A percentile compares a stretch with the other conserved stretches of the same genome.
These are phyloP conservation scores for Leptobrachium ailaonicum DNA, from an alignment of 2,113 vertebrate genomes.

Conservation along the genomic window DNA sequence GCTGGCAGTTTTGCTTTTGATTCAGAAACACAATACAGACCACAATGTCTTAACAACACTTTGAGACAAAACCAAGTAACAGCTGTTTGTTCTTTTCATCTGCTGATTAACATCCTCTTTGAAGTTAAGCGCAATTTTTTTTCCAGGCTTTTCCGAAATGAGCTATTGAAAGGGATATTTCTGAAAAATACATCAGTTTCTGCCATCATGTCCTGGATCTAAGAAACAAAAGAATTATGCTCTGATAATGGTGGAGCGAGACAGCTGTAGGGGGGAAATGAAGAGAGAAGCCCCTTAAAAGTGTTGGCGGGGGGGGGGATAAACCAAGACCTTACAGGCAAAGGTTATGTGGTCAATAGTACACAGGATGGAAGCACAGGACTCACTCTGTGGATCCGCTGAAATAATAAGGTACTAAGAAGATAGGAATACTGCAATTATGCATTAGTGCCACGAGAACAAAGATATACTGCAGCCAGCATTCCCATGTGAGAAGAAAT, in stretches of 20 bases:
- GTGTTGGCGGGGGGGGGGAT: not conserved
- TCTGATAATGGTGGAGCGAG: not conserved
- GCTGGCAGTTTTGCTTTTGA: slow-evolving; percentile 43
- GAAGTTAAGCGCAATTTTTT: slow-evolving; percentile 32
- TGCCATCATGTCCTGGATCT: not conserved
- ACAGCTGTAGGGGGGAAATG: not conserved
- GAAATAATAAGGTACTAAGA: not conserved
- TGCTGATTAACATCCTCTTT: slow-evolving; percentile 46
- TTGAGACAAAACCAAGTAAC: slow-evolving; percentile 49
- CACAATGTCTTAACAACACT: slow-evolving; percentile 45
- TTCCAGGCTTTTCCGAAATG: not conserved
- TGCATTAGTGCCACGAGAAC: not conserved
- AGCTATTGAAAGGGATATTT: slow-evolving; percentile 15
- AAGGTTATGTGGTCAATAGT: not conserved
- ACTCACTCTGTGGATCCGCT: no score
- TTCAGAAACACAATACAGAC: slow-evolving; percentile 50
- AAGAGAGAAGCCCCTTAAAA: not conserved
- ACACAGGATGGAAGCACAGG: not conserved
- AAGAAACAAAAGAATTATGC: not conserved
- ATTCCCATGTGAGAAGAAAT: no score
- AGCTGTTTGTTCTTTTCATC: slow-evolving; percentile 48
- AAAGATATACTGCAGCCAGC: no score
- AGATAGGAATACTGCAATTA: not conserved
- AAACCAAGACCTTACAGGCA: not conserved
- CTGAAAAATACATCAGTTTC: slow-evolving; percentile 3